Base-by-base conservation (phyloP, 2,797 vertebrate genomes). In the Silurus lanzhouensis region DNA sequence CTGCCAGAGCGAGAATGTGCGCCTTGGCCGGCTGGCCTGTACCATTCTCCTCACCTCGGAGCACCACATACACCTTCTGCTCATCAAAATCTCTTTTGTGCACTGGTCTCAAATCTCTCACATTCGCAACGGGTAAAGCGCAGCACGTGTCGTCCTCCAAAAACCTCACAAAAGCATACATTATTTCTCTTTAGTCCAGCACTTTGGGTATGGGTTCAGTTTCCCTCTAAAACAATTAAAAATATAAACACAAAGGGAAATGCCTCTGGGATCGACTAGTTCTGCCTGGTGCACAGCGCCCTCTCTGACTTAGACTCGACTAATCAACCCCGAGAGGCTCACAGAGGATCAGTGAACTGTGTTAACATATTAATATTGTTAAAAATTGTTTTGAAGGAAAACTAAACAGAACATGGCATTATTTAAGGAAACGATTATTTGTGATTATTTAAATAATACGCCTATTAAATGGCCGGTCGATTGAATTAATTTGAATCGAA, bases 111-210 rank as follows among this genome's bases (percentile, higher is more conserved):
- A 98, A 97, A 93, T 96, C 97, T 92, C 95, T 96, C 90, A 98
- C 96, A 94, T 95, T 96, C 88, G 96, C 97, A 91, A 97, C 96
- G 83, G 97, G 96, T 91, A 98, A 95, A 90, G 97, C 97, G 95
- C 96, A 97, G 95, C 98, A 99, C 94, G 97, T 96, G 94, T 98
- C 97, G 95, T 98, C 98, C 94, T 98, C 97, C 95, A 97, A 94
- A 94, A 98, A 99, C 92, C 97, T 95, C 95, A 98, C 96, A 94
- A 98, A 97, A 93, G 97, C 98, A 95, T 97, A 99, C 98, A 98
- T 98, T 93, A 93, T 96, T 93, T 95, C 91, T 91, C 93, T 90
- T 90, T 91, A 90, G 88, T 91, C 90, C 89, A 92, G 90, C 93
- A 94, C 93, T 94, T 94, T 95, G 91, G 92, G 92, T 94, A 92